Conservation (phyloP, 2,888 invertebrate species). For the Dicyrtoma fusca region DNA sequence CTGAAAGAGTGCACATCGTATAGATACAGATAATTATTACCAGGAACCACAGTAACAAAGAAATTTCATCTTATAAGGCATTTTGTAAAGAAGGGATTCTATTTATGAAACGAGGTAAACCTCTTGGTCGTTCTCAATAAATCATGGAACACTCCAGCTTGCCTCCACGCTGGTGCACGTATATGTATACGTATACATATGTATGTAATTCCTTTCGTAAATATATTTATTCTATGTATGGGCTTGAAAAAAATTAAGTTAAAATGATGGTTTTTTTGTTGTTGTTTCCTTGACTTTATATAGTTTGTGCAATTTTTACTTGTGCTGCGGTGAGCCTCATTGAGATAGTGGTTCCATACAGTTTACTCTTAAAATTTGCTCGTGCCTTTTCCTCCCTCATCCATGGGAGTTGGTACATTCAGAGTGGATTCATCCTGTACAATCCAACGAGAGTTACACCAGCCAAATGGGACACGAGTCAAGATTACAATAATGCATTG, state of each 20-base stretch:
- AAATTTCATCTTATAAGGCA: no score
- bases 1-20: no score
- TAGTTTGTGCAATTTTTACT: conserved; percentile 49
- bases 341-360: conserved; percentile 52
- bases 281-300: not conserved
- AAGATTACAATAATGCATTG: conserved; percentile 53
- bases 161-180: no score
- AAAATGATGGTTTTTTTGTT: conserved; percentile 4
- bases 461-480: conserved; percentile 48
- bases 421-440: conserved; percentile 56
- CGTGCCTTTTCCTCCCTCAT: conserved; percentile 53
- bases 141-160: no score
- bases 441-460: conserved; percentile 43
- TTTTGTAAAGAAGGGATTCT: no score
- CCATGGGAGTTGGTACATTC: conserved; percentile 57
- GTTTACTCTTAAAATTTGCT: conserved; percentile 51
- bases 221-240: no score
- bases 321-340: conserved; percentile 51
- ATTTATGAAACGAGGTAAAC: no score
- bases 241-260: not conserved
- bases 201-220: no score
- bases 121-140: no score
- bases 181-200: no score
- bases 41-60: no score
- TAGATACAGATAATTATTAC: no score